These are phyloP conservation scores for Cylas formicarius DNA, from an alignment of 1,140 invertebrate species.

Conservation along the genomic window DNA sequence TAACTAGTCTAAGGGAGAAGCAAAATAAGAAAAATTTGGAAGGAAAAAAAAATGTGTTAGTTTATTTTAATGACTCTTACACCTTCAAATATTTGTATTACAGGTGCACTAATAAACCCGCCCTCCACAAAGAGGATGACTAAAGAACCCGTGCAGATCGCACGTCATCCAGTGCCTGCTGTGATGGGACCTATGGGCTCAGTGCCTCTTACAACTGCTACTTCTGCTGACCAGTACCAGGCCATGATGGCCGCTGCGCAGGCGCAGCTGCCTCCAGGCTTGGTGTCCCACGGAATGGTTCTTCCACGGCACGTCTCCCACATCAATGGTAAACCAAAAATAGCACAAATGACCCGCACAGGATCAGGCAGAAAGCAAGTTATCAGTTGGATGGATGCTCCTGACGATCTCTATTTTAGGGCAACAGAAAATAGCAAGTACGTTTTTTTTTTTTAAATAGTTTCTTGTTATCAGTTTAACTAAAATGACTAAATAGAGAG, in stretches of 20 bases:
- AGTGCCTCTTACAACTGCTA: background rate
- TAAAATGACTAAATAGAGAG: too few relatives aligned
- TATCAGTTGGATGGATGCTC: conserved; percentile 96
- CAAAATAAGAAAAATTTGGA: too few relatives aligned
- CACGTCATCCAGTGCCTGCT: conserved; percentile 40
- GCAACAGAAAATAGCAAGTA: conserved; percentile 86
- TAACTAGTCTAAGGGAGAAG: too few relatives aligned
- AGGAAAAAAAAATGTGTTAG: too few relatives aligned
- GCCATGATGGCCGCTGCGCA: conserved; percentile 48
- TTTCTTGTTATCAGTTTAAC: background rate
- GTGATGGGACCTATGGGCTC: conserved; percentile 3
- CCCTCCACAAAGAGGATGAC: conserved; percentile 58
- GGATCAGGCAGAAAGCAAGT: conserved; percentile 73
- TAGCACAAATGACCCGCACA: conserved; percentile 56
- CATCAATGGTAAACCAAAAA: conserved; percentile 69
- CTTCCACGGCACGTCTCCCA: conserved; percentile 56
- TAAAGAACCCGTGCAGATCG: conserved; percentile 60
- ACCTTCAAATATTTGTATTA: too few relatives aligned
- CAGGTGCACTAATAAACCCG: conserved; percentile 36
- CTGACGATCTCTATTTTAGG: conserved; percentile 93
- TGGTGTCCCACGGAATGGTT: conserved; percentile 5
- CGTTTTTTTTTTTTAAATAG: conserved; percentile 37
- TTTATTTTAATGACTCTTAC: too few relatives aligned
- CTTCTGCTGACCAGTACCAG: conserved; percentile 52
- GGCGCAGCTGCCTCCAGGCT: conserved; percentile 47